Percentiles rank a stretch among this genome's conserved stretches.
phyloP scores from a whole-genome alignment of 2,113 vertebrate species.

The Hyla sarda region DNA sequence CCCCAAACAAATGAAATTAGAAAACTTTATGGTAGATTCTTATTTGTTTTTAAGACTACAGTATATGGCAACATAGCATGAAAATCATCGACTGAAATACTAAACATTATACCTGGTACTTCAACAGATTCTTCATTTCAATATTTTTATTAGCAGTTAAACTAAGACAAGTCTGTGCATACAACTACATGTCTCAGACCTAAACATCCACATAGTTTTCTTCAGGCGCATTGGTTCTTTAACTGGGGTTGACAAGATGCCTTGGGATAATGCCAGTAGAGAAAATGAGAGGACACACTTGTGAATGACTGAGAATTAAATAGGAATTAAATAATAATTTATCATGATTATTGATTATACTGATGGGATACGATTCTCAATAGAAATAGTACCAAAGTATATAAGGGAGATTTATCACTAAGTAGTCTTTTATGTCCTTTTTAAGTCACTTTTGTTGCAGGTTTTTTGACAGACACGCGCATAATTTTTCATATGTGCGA shows the following conservation, averaged over 20 bases:
- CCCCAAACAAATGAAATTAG: background rate
- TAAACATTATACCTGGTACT: no score
- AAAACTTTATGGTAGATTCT: background rate
- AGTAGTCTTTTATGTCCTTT: no score
- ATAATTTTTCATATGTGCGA: no score
- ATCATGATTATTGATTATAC: background rate
- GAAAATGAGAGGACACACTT: constrained; percentile 1
- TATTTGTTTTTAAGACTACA: background rate
- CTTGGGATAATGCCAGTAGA: constrained; percentile 21
- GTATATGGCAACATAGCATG: background rate
- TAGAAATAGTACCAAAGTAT: background rate
- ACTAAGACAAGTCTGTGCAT: constrained; percentile 51
- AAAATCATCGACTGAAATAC: no score
- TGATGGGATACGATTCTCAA: background rate
- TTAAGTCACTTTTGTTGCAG: no score
- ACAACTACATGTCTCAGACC: constrained; percentile 40
- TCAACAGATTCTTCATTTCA: background rate
- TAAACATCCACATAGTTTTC: constrained; percentile 47
- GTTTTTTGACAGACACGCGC: no score
- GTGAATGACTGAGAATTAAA: background rate
- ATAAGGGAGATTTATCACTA: no score
- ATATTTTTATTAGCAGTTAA: background rate
- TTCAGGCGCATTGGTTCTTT: constrained; percentile 30
- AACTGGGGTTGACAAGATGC: constrained; percentile 44
- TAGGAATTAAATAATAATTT: background rate